Percentiles rank a stretch among this genome's conserved stretches.
phyloP scores from a whole-genome alignment of 2,113 vertebrate species.

The Spea bombifrons region DNA sequence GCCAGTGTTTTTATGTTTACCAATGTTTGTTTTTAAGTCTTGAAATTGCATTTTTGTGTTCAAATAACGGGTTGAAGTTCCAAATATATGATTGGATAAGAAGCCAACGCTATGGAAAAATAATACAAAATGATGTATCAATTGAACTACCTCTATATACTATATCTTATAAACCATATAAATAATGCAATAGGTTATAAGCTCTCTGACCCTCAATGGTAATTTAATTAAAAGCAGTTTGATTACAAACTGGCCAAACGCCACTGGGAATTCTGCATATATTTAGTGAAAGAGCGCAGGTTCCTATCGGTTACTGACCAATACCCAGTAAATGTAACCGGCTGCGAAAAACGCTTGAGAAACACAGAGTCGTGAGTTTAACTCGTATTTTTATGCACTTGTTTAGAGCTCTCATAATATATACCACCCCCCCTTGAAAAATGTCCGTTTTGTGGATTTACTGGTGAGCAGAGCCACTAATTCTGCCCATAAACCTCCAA shows the following conservation, averaged over 20 bases:
- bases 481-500: slow-evolving; percentile 1
- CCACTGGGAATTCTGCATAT: not conserved
- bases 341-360: not conserved
- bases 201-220: too few relatives aligned
- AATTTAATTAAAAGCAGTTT: not conserved
- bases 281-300: not conserved
- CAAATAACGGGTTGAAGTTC: too few relatives aligned
- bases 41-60: too few relatives aligned
- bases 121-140: too few relatives aligned
- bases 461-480: not conserved
- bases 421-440: not conserved
- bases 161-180: too few relatives aligned
- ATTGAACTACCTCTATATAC: too few relatives aligned
- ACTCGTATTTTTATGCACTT: not conserved
- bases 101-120: too few relatives aligned
- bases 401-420: slow-evolving; percentile 26
- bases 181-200: too few relatives aligned
- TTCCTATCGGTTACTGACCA: not conserved
- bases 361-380: not conserved
- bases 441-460: slow-evolving; percentile 28
- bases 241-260: not conserved
- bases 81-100: too few relatives aligned
- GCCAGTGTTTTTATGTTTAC: too few relatives aligned
- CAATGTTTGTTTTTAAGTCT: too few relatives aligned
- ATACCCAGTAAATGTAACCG: slow-evolving; percentile 18